Percentiles rank a stretch among this genome's conserved stretches.
These are phyloP conservation scores for Hirudinaria manillensis DNA, from an alignment of 2,888 invertebrate genomes.

Conservation along the genomic window DNA sequence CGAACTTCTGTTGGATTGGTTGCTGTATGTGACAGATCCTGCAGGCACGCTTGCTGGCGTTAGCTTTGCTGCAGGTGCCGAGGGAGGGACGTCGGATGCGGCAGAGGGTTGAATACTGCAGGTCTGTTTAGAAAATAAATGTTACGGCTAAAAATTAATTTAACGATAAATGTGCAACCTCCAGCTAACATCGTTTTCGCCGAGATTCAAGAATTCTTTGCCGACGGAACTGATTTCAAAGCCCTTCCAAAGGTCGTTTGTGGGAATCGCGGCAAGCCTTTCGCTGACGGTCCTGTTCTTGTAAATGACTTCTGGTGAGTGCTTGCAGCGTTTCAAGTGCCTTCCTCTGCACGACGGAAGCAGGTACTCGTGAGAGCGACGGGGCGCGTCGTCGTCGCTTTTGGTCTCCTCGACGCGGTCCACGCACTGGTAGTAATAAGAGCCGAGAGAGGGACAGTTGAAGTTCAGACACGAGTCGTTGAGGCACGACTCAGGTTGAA, in stretches of 20 bases:
- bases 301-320: conserved; percentile 25
- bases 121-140: not conserved
- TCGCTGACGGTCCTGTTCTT: conserved; percentile 24
- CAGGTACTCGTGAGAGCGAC: conserved; percentile 13
- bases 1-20: conserved; percentile 4
- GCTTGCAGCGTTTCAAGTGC: not conserved
- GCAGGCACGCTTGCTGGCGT: not conserved
- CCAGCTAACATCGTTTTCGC: not conserved
- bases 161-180: not conserved
- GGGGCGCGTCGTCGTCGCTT: not conserved
- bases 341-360: conserved; percentile 6
- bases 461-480: conserved; percentile 9
- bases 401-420: not conserved
- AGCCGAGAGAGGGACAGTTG: not conserved
- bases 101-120: not conserved
- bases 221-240: conserved; percentile 15
- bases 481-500: conserved; percentile 16
- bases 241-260: conserved; percentile 8
- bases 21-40: not conserved
- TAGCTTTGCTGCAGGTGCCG: not conserved
- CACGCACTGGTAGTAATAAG: not conserved
- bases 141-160: not conserved
- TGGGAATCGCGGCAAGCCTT: conserved; percentile 12
- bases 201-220: not conserved
- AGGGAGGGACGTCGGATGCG: not conserved